phyloP scores from a whole-genome alignment of 2,797 vertebrate species.

The Pristis pectinata region DNA sequence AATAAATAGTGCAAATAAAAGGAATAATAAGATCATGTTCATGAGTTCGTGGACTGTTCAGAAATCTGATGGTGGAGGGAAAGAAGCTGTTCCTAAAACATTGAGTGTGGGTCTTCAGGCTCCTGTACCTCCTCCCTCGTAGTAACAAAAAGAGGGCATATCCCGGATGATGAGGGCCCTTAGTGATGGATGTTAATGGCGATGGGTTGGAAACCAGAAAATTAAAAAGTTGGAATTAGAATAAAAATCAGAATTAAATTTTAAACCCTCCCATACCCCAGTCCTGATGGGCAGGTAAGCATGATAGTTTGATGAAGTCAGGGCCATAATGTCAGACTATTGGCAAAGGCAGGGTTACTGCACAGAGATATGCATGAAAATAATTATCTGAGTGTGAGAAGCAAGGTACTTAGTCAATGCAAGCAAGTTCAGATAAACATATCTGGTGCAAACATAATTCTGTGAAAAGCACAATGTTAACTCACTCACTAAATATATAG shows the following conservation, averaged over 20 bases:
- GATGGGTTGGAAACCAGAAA: not conserved
- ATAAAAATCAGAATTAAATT: not conserved
- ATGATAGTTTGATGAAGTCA: not conserved
- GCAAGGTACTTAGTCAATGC: not conserved
- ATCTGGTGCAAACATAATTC: not conserved
- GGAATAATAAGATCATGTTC: too few species aligned
- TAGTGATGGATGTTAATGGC: too few species aligned
- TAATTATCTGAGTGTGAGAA: not conserved
- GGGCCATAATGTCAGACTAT: not conserved
- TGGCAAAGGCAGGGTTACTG: not conserved
- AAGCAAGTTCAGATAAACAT: not conserved
- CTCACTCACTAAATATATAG: not conserved
- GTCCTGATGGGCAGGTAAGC: not conserved
- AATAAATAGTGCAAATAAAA: too few species aligned
- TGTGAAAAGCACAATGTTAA: not conserved
- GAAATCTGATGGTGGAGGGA: too few species aligned
- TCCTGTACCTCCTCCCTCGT: too few species aligned
- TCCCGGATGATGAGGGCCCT: too few species aligned
- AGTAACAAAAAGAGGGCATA: too few species aligned
- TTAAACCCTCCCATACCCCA: not conserved
- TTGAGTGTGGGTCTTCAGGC: too few species aligned
- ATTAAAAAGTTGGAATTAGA: too few species aligned
- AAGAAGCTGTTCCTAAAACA: too few species aligned
- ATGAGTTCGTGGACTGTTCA: too few species aligned
- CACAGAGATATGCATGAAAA: not conserved